These are phyloP conservation scores for Napeogenes sylphis DNA, from an alignment of 2,888 invertebrate genomes.

Conservation along the genomic window DNA sequence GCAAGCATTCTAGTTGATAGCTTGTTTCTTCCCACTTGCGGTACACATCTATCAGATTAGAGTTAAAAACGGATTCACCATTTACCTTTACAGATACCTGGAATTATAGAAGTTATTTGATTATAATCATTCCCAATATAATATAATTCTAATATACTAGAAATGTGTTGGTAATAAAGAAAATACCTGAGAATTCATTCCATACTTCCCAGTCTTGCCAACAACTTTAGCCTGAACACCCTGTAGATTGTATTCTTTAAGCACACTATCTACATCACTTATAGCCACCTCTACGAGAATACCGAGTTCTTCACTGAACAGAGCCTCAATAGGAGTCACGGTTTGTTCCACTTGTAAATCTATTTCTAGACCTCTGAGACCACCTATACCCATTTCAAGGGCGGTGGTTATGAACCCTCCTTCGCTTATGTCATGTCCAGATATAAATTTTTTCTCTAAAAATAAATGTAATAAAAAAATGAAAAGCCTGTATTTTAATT, in stretches of 20 bases:
- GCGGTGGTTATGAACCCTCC: slow-evolving; percentile 94
- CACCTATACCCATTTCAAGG: slow-evolving; percentile 97
- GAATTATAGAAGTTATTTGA: slow-evolving; percentile 24
- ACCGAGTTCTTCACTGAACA: slow-evolving; percentile 92
- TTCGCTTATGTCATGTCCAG: slow-evolving; percentile 98
- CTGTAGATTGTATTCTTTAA: slow-evolving; percentile 77
- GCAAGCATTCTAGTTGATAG: slow-evolving; percentile 90
- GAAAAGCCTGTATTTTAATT: background rate
- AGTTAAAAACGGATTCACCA: slow-evolving; percentile 78
- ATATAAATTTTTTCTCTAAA: slow-evolving; percentile 81
- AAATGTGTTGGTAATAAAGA: background rate
- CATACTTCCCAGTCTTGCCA: slow-evolving; percentile 82
- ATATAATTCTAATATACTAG: background rate
- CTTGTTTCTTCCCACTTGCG: slow-evolving; percentile 97
- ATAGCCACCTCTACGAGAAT: slow-evolving; percentile 87
- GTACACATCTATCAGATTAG: slow-evolving; percentile 82
- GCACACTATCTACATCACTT: slow-evolving; percentile 75
- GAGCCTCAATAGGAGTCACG: slow-evolving; percentile 79
- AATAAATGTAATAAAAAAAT: slow-evolving; percentile 6
- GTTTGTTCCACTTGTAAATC: slow-evolving; percentile 69
- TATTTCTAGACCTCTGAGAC: slow-evolving; percentile 86
- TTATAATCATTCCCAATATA: background rate
- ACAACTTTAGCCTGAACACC: slow-evolving; percentile 82
- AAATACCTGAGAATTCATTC: slow-evolving; percentile 78
- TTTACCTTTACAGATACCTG: slow-evolving; percentile 78